These are phyloP conservation scores for Falco naumanni DNA, from an alignment of 2,797 vertebrate species.

Conservation along the genomic window DNA sequence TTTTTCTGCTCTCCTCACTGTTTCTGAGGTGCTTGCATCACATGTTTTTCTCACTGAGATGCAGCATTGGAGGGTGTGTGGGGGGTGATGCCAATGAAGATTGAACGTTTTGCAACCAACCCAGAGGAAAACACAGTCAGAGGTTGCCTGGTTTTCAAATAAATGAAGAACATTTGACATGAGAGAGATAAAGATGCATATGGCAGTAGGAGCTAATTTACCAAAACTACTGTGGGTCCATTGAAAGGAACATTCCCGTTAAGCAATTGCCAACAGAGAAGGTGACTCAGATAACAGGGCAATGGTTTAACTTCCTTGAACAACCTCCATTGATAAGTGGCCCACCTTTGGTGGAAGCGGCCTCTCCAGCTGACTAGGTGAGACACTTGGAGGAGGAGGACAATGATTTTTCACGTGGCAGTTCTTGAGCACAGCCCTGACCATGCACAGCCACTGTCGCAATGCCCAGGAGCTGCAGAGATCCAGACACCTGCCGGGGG, in stretches of 20 bases:
- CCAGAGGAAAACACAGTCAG: not conserved
- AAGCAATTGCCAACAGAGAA: not conserved
- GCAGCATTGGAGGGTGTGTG: accelerated
- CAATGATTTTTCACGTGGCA: accelerated
- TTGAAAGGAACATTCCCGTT: not conserved
- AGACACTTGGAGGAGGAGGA: not conserved
- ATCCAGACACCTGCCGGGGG: not conserved
- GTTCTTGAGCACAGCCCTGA: not conserved
- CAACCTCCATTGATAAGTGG: not conserved
- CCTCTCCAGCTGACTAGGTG: not conserved
- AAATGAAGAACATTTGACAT: not conserved
- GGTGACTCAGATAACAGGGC: not conserved
- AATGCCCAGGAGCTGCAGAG: not conserved
- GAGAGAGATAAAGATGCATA: not conserved
- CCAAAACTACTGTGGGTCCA: not conserved
- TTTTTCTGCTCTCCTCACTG: not conserved
- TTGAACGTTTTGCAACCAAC: not conserved
- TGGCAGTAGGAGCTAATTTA: not conserved
- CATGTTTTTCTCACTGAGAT: accelerated
- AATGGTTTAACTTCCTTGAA: not conserved
- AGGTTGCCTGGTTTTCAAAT: not conserved
- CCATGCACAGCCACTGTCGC: accelerated
- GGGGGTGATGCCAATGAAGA: not conserved
- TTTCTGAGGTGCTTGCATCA: accelerated
- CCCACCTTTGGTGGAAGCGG: not conserved